Conservation (phyloP, 2,797 vertebrate genomes). For the Sternarchorhynchus goeldii region DNA sequence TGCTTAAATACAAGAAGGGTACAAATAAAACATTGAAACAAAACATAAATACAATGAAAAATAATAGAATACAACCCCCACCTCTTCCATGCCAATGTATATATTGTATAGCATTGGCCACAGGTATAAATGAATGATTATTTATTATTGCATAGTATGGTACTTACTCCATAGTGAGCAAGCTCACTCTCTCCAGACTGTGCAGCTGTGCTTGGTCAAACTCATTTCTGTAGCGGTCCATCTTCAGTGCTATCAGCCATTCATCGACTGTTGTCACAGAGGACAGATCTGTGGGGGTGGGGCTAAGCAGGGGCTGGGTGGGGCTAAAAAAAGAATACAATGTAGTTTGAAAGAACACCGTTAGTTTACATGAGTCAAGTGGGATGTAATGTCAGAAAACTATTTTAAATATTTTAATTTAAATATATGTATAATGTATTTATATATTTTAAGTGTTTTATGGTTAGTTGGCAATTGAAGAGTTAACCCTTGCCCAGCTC, state of each 20-base stretch:
- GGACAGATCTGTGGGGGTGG: constrained; percentile 78
- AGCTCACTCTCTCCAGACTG: constrained; percentile 87
- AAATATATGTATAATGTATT: too few species aligned
- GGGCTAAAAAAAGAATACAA: constrained; percentile 66
- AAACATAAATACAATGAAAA: too few species aligned
- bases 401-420: too few species aligned
- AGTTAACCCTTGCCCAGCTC: too few species aligned
- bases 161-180: constrained; percentile 80
- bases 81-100: too few species aligned
- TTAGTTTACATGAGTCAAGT: not conserved
- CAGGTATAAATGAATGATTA: too few species aligned
- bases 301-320: constrained; percentile 79
- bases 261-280: constrained; percentile 80
- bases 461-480: too few species aligned
- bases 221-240: constrained; percentile 93
- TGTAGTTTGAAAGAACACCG: not conserved
- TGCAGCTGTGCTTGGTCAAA: constrained; percentile 89
- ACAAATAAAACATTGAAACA: too few species aligned
- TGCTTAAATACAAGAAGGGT: too few species aligned
- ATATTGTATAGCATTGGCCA: too few species aligned
- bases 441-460: too few species aligned
- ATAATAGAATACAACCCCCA: too few species aligned
- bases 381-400: not conserved
- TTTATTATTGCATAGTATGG: not conserved
- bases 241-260: constrained; percentile 91